Conservation (phyloP, 2,113 vertebrate species). For the Strigops habroptila region DNA sequence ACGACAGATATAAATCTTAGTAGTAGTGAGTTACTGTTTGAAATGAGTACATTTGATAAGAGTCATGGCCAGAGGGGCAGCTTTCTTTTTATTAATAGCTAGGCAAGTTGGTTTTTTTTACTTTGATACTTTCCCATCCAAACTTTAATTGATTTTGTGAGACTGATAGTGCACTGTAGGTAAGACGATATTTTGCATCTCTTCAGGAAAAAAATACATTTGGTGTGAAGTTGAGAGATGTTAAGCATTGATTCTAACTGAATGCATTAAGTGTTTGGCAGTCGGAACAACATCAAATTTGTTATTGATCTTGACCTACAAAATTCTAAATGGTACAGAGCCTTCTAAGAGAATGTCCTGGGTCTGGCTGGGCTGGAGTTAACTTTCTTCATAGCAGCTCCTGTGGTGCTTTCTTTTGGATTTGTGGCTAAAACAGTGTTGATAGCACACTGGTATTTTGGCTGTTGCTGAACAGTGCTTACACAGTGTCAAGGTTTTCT, state of each 20-base stretch:
- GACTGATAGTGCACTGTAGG: too few species aligned
- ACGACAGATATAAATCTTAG: background rate
- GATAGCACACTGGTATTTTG: too few species aligned
- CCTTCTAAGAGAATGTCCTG: background rate
- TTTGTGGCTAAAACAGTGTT: too few species aligned
- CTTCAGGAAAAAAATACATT: background rate
- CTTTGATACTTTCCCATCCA: too few species aligned
- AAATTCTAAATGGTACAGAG: background rate
- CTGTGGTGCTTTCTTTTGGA: too few species aligned
- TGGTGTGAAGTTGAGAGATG: background rate
- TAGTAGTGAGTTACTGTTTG: background rate
- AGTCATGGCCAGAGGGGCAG: background rate
- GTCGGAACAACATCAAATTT: background rate
- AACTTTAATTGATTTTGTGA: too few species aligned
- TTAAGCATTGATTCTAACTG: background rate
- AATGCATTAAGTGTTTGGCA: background rate
- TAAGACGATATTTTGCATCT: background rate
- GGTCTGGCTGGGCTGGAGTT: background rate
- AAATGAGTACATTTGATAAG: background rate
- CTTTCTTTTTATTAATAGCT: background rate
- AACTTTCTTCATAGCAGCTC: too few species aligned
- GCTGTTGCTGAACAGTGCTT: too few species aligned
- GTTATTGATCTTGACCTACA: background rate
- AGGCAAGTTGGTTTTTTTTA: too few species aligned
- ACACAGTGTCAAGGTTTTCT: too few species aligned